These are phyloP conservation scores for Hypolimnas misippus DNA, from an alignment of 2,888 invertebrate species.

Conservation along the genomic window DNA sequence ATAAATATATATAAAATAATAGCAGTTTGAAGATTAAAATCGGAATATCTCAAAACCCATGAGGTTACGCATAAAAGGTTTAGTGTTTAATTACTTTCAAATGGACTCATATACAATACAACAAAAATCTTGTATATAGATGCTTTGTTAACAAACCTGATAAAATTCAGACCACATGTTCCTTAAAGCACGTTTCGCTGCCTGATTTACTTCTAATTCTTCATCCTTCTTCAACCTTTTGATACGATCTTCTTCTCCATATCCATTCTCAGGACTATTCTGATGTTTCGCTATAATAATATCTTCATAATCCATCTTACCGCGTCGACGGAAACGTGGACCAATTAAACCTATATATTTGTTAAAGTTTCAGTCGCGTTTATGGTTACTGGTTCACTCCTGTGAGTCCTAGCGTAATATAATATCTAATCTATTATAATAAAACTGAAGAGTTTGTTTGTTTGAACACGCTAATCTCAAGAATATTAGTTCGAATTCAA, in stretches of 20 bases:
- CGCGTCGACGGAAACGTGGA: slow-evolving; percentile 66
- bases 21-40: too few species aligned
- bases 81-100: too few species aligned
- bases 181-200: slow-evolving; percentile 48
- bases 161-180: slow-evolving; percentile 61
- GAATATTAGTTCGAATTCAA: too few species aligned
- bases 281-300: slow-evolving; percentile 67
- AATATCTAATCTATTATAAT: too few species aligned
- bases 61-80: too few species aligned
- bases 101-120: too few species aligned
- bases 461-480: too few species aligned
- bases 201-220: slow-evolving; percentile 7
- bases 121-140: background rate
- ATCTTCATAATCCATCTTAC: slow-evolving; percentile 82
- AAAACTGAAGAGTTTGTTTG: too few species aligned
- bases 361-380: background rate
- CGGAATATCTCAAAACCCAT: too few species aligned
- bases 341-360: slow-evolving; percentile 60
- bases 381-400: background rate
- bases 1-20: too few species aligned
- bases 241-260: slow-evolving; percentile 42
- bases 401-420: too few species aligned
- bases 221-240: slow-evolving; percentile 1
- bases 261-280: slow-evolving; percentile 64
- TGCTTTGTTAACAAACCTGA: slow-evolving; percentile 47